Evolutionary conservation across 2,113 vertebrate species (phyloP).

Genomic region (Pangasianodon gigas): DNA sequence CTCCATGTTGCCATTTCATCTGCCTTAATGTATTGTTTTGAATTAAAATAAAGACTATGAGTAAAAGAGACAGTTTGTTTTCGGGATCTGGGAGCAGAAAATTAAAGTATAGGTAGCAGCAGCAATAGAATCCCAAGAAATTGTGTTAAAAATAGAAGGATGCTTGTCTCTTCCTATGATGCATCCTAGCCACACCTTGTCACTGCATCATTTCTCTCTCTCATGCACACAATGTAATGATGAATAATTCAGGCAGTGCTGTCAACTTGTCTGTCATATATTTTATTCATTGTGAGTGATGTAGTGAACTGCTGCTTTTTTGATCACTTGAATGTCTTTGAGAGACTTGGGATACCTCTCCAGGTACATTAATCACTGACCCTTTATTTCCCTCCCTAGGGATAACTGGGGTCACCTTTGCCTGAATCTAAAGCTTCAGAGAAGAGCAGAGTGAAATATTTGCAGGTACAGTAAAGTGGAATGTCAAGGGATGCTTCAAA

Average conservation of each 20-base stretch:
- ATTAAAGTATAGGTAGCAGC: not conserved
- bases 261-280: constrained; percentile 62
- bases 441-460: not conserved
- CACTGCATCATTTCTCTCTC: constrained; percentile 26
- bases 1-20: not conserved
- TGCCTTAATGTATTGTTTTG: not conserved
- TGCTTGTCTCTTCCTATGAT: not conserved
- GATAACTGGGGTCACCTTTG: not conserved
- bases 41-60: not conserved
- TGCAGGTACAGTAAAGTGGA: too few species aligned
- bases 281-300: constrained; percentile 71
- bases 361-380: constrained; percentile 12
- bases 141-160: not conserved
- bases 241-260: constrained; percentile 74
- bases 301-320: constrained; percentile 30
- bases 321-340: constrained; percentile 30
- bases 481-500: too few species aligned
- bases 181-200: constrained; percentile 44
- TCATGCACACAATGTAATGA: constrained; percentile 35
- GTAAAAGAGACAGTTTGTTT: not conserved
- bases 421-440: not conserved
- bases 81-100: too few species aligned
- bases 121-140: not conserved
- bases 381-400: not conserved
- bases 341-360: not conserved